Percentiles rank a stretch among this genome's conserved stretches.
Evolutionary conservation across 2,113 vertebrate species (phyloP).

Genomic region (Syngnathus typhle): DNA sequence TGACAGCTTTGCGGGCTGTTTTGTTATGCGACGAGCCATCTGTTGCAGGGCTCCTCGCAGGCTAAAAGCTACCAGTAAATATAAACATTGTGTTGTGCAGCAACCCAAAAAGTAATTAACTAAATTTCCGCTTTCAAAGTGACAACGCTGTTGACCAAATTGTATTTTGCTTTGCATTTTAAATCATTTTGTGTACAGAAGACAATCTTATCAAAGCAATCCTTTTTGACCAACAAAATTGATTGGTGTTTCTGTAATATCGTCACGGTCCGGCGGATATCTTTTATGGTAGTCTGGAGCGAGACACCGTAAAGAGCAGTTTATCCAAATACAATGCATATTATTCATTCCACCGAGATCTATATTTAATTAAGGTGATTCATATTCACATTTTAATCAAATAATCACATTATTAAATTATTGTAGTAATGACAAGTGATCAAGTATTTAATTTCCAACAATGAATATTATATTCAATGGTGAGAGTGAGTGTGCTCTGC

Average conservation of each 20-base stretch:
- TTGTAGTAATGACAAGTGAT: constrained; percentile 3
- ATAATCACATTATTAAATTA: constrained; percentile 1
- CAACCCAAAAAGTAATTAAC: constrained; percentile 17
- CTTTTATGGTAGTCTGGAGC: neutral
- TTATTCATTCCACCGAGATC: neutral
- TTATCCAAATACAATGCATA: neutral
- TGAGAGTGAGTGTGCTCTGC: neutral
- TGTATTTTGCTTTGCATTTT: neutral
- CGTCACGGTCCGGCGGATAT: no score
- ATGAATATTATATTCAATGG: constrained; percentile 4
- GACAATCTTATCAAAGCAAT: neutral
- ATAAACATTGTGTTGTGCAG: constrained; percentile 33
- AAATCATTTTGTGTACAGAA: neutral
- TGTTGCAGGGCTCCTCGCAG: constrained; percentile 26
- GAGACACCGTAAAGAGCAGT: neutral
- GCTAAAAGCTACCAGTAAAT: constrained; percentile 37
- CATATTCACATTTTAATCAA: neutral
- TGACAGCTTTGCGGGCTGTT: constrained; percentile 49
- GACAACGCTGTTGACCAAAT: neutral
- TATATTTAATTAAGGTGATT: neutral
- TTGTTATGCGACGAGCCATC: constrained; percentile 43
- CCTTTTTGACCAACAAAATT: neutral
- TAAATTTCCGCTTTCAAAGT: constrained; percentile 1
- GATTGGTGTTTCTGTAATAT: neutral
- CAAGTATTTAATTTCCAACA: constrained; percentile 5